Base-by-base conservation (phyloP, 2,888 invertebrate genomes). In the Lapara coniferarum region DNA sequence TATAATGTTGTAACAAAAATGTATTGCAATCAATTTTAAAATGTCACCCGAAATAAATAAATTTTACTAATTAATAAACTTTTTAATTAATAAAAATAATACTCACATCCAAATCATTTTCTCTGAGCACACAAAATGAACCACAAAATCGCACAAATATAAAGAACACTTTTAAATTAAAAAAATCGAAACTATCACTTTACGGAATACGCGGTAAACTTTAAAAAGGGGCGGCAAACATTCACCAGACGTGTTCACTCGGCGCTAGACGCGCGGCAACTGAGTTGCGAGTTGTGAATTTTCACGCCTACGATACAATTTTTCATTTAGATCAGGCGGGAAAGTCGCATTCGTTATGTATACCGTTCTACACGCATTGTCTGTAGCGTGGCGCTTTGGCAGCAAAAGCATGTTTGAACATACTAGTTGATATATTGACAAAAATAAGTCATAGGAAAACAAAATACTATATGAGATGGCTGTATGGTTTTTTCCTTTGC, bases 251-350 rank as follows among this genome's bases (percentile, higher is more conserved):
- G 77, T 79, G 81, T 69, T 67, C 52, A 72, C 83, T 75, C 75
- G 71, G 83, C 89, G 90, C 89, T 73, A 71, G 78, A 75, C 80
- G 84, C 87, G 90, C 88, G 84, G 73, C 78, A 79, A 90, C 89
- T 89, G 84, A 74, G 69, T 78, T 72, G 67, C 68, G 67, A 37
- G 49, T 74, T 80, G 80, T 81, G 83, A 84, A 80, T 85, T 82
- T 83, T 86, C 84, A 72, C 78, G 74, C 78, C 74, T 76, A 77
- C 76, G 77, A 72, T 70, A 69, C 74, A 75, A 80, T 79, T 89
- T 89, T 88, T 86, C 86, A 85, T 84, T 86, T 83, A 72, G 81
- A 83, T 80, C 83, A 81, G 84, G 83, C 87, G 86, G 87, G 82
- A 86, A 86, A 85, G 77, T 80, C 81, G 76, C 78, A 77, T 83